Conservation (phyloP, 2,888 invertebrate species). For the Drosophila colorata region DNA sequence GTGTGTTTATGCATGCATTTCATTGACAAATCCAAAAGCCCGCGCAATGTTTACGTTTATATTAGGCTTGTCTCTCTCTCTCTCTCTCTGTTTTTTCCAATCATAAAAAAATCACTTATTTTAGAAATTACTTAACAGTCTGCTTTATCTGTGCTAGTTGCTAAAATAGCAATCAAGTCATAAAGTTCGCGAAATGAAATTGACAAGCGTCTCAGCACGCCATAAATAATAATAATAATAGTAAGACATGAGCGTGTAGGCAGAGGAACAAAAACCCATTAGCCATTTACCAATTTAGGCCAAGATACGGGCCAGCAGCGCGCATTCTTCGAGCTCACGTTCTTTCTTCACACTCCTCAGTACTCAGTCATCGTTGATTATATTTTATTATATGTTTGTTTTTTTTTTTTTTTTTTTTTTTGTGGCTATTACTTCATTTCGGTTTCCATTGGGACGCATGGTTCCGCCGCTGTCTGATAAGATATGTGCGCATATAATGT, state of each 20-base stretch:
- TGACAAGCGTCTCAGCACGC: slow-evolving; percentile 41
- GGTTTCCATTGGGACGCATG: slow-evolving; percentile 27
- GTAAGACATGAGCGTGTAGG: slow-evolving; percentile 23
- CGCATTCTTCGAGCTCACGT: slow-evolving; percentile 40
- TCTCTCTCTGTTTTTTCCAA: slow-evolving; percentile 21
- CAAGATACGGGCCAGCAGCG: slow-evolving; percentile 60
- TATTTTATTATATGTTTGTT: slow-evolving; percentile 45
- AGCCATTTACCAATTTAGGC: slow-evolving; percentile 69
- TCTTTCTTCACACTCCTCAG: slow-evolving; percentile 18
- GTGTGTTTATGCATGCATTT: too few relatives aligned
- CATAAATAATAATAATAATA: slow-evolving; percentile 47
- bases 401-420: slow-evolving; percentile 52
- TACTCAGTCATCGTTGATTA: slow-evolving; percentile 55
- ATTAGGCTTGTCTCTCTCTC: slow-evolving; percentile 10
- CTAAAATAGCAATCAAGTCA: slow-evolving; percentile 65
- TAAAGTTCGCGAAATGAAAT: slow-evolving; percentile 40
- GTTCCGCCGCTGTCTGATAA: slow-evolving; percentile 63
- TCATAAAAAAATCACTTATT: slow-evolving; percentile 36
- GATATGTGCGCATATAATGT: slow-evolving; percentile 41
- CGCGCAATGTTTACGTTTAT: slow-evolving; percentile 39
- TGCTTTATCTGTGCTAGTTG: slow-evolving; percentile 29
- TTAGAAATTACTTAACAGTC: slow-evolving; percentile 52
- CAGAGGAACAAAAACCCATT: slow-evolving; percentile 52
- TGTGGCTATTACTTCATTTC: slow-evolving; percentile 69
- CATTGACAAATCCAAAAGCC: slow-evolving; percentile 52